Conservation (phyloP, 1,140 invertebrate species). For the Drosophila leontia region DNA sequence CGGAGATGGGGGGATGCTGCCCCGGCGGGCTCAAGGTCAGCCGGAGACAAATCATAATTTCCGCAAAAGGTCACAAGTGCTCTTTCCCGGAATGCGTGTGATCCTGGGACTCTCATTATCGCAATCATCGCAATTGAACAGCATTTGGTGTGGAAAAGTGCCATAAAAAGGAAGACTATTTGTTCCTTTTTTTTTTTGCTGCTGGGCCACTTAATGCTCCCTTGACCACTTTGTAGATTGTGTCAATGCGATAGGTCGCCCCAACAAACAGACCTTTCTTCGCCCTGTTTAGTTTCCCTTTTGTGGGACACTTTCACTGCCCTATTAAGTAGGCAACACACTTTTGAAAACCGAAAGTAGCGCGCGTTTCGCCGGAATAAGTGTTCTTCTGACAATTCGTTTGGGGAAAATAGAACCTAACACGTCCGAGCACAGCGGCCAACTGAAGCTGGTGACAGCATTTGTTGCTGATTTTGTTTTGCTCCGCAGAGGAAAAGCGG, state of each 20-base stretch:
- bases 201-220: conserved; percentile 63
- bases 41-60: conserved; percentile 73
- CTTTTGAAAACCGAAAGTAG: conserved; percentile 51
- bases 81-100: conserved; percentile 35
- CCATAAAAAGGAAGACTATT: conserved; percentile 63
- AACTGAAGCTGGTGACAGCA: conserved; percentile 72
- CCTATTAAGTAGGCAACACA: conserved; percentile 46
- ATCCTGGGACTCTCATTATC: conserved; percentile 76
- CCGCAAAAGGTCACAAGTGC: conserved; percentile 67
- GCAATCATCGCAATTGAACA: conserved; percentile 78
- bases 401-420: conserved; percentile 42
- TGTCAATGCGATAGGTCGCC: conserved; percentile 63
- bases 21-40: conserved; percentile 24
- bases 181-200: conserved; percentile 34
- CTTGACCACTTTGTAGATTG: conserved; percentile 76
- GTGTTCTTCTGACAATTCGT: not conserved
- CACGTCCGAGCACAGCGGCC: conserved; percentile 63
- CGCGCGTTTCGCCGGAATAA: conserved; percentile 19
- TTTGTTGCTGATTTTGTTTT: conserved; percentile 82
- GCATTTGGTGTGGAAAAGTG: conserved; percentile 74
- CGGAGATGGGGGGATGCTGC: conserved; percentile 1
- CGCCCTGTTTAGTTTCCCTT: conserved; percentile 17
- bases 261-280: conserved; percentile 51
- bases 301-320: conserved; percentile 8
- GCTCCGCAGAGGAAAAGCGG: conserved; percentile 39